phyloP scores from a whole-genome alignment of 2,888 invertebrate genomes.

The Microplitis deprimator region DNA sequence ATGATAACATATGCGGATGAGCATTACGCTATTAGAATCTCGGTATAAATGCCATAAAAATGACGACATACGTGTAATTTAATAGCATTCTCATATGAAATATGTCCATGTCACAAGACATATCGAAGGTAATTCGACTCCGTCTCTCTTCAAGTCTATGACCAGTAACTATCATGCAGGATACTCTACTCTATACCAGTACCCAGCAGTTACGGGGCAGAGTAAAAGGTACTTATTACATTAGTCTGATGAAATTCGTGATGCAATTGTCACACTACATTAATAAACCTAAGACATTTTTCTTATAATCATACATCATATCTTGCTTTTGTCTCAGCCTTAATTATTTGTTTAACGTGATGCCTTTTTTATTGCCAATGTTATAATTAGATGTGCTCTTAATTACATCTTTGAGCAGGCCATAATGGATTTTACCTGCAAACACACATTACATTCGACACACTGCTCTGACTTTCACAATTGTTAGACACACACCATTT shows the following conservation, averaged over 20 bases:
- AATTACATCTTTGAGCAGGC: background rate
- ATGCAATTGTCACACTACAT: background rate
- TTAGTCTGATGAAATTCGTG: slow-evolving; percentile 2
- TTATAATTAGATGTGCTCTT: slow-evolving; percentile 25
- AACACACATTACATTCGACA: slow-evolving; percentile 31
- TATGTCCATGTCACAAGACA: background rate
- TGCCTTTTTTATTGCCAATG: slow-evolving; percentile 21
- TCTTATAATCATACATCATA: background rate
- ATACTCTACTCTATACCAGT: background rate
- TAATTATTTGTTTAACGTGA: background rate
- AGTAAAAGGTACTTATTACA: background rate
- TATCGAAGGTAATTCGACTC: background rate
- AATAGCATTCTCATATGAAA: background rate
- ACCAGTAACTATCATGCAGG: background rate
- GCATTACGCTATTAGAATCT: background rate
- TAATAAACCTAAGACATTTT: background rate
- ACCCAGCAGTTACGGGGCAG: background rate
- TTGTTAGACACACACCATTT: slow-evolving; percentile 27
- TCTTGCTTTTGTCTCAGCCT: background rate
- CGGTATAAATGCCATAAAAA: background rate
- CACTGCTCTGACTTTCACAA: slow-evolving; percentile 34
- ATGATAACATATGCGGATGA: background rate
- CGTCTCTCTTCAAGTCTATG: background rate
- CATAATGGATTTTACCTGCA: slow-evolving; percentile 1
- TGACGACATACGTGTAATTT: background rate